A percentile compares a stretch with the other conserved stretches of the same genome.
Evolutionary conservation across 2,888 invertebrate species (phyloP).

Genomic region (Andricus curvator): DNA sequence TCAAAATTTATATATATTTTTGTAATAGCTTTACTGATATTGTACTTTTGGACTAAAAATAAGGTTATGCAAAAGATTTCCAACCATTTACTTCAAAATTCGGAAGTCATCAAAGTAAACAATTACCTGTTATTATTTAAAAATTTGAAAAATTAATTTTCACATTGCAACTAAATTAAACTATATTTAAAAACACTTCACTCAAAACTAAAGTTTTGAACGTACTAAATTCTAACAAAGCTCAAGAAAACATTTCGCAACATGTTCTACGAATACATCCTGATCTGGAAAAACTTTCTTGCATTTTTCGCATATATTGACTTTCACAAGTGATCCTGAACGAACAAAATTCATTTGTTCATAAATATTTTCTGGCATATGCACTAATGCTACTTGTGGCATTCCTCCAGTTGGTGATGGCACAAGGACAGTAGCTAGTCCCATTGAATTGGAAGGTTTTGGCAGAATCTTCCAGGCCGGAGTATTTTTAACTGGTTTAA

Average conservation of each 20-base stretch:
- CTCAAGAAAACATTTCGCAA: slow-evolving; percentile 5
- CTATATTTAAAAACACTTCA: too few species aligned
- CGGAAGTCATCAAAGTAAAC: too few species aligned
- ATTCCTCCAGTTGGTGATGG: slow-evolving; percentile 9
- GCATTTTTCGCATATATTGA: slow-evolving; percentile 13
- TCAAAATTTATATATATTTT: too few species aligned
- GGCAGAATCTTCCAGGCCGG: slow-evolving; percentile 12
- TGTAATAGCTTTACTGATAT: too few species aligned
- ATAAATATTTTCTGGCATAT: slow-evolving; percentile 1
- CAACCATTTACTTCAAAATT: too few species aligned
- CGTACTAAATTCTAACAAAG: neutral
- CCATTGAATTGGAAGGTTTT: neutral
- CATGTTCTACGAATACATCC: neutral
- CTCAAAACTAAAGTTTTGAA: too few species aligned
- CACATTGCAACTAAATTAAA: too few species aligned
- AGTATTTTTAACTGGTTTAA: neutral
- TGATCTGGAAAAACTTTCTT: slow-evolving; percentile 7
- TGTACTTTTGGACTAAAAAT: too few species aligned
- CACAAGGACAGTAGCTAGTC: slow-evolving; percentile 11
- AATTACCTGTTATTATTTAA: too few species aligned
- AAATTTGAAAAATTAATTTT: too few species aligned
- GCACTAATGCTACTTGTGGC: neutral
- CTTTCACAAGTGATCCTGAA: neutral
- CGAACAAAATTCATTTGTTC: neutral
- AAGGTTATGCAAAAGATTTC: too few species aligned